Conservation (phyloP, 2,888 invertebrate species). For the Aleiodes testaceus region DNA sequence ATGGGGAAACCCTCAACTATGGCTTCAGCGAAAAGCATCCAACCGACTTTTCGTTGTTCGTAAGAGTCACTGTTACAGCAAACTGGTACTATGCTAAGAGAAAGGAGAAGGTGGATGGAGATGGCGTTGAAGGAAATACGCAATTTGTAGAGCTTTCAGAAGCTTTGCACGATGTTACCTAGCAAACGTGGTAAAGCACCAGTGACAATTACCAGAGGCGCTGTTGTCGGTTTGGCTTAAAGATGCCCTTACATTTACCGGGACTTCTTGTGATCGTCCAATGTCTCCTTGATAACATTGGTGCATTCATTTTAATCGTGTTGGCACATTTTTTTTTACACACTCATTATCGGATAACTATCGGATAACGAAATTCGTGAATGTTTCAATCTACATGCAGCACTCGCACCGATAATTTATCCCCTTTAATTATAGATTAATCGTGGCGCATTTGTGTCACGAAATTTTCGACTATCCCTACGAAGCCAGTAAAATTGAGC, state of each 20-base stretch:
- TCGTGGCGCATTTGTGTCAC: slow-evolving; percentile 1
- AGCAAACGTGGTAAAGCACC: slow-evolving; percentile 58
- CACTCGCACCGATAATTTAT: neutral
- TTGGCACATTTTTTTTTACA: neutral
- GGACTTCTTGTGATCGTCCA: neutral
- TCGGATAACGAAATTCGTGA: neutral
- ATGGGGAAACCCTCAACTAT: slow-evolving; percentile 55
- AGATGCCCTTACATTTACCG: slow-evolving; percentile 12
- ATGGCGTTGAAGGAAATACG: slow-evolving; percentile 57
- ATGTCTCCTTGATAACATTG: neutral
- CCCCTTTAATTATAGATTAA: slow-evolving; percentile 30
- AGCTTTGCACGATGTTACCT: slow-evolving; percentile 59
- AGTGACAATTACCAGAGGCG: slow-evolving; percentile 64
- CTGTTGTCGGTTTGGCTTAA: slow-evolving; percentile 48
- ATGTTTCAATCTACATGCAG: neutral
- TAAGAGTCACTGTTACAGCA: neutral
- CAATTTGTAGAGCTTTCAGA: slow-evolving; percentile 68
- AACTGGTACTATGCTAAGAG: neutral
- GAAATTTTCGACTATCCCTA: neutral
- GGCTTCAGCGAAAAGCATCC: slow-evolving; percentile 13
- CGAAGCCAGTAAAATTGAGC: neutral
- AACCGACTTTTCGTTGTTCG: slow-evolving; percentile 4
- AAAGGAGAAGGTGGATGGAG: slow-evolving; percentile 36
- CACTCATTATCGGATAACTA: neutral
- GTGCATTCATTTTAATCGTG: neutral